Evolutionary conservation across 2,888 invertebrate genomes (phyloP).

Genomic region (Nephrotoma flavescens): DNA sequence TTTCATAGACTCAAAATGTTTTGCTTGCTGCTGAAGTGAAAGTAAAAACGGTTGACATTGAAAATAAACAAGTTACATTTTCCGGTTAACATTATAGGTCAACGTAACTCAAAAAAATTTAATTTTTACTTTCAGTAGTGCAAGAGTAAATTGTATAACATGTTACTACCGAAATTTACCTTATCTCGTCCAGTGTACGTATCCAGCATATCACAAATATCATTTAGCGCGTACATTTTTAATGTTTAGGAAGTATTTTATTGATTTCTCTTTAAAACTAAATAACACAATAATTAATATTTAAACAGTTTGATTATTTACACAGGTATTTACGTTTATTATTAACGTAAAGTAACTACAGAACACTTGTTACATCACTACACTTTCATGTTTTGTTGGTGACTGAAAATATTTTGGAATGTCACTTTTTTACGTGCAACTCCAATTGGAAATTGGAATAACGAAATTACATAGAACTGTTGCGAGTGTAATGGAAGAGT

Average conservation of each 20-base stretch:
- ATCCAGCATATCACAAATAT: constrained; percentile 57
- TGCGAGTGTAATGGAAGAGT: background rate
- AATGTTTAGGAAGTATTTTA: background rate
- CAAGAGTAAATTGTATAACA: too few relatives aligned
- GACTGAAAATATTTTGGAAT: background rate
- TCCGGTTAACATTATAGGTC: background rate
- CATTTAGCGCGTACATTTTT: constrained; percentile 21
- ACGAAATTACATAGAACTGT: background rate
- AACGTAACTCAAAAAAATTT: background rate
- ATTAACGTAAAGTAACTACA: background rate
- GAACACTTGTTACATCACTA: background rate
- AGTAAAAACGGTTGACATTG: background rate
- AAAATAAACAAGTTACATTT: background rate
- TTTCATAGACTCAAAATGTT: background rate
- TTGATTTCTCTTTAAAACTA: background rate
- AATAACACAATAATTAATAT: background rate
- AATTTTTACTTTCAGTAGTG: too few relatives aligned
- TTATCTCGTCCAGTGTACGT: constrained; percentile 79
- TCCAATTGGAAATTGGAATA: background rate
- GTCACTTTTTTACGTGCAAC: background rate
- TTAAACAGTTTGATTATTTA: background rate
- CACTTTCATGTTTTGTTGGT: background rate
- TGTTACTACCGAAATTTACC: constrained; percentile 30
- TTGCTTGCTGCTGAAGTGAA: background rate
- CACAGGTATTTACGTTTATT: background rate